Base-by-base conservation (phyloP, 2,888 invertebrate species). In the Anthophora plumipes region DNA sequence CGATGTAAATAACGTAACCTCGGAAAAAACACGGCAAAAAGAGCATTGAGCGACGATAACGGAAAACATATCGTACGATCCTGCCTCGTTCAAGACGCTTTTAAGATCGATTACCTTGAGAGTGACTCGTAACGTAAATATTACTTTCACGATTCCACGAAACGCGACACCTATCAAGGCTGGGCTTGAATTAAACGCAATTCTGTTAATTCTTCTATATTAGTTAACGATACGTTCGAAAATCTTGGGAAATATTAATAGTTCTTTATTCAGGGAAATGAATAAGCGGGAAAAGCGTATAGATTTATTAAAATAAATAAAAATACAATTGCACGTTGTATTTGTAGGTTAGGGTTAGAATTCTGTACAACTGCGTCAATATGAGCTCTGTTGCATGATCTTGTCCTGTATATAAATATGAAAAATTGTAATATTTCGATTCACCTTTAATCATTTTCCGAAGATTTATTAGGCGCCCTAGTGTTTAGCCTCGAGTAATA, bases 401-500 rank as follows among this genome's bases (percentile, higher is more conserved):
- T 4, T 3, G 31, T 4, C 31, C 31, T 31, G 31, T 31, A 31
- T 17, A n/a, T 20, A 41, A 37, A 14, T 12, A 5, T 20, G 31
- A 37, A 50, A 17, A 48, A 37, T 17, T 22, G 12, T 7, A 37
- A 46, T 25, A 20, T 43, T 61, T 2, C 9, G 31, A 4, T 17
- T 25, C n/a, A 50, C n/a, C 20, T 43, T 64, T 41, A 22, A 46
- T 43, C 39, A 25, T 12, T 12, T 14, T 8, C 39, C 17, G 20
- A 61, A 39, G 41, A 59, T 39, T 20, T 14, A 17, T 31, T 37
- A 46, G 20, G 9, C 43, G 20, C 17, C n/a, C 22, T 61, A 63
- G 31, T 64, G 52, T 17, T 64, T 14, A 67, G 25, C 72, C 55
- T 43, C 74, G 64, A 31, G 61, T 48, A 80, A 67, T 77, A 60